Base-by-base conservation (phyloP, 2,888 invertebrate species). In the Troides oblongomaculatus region DNA sequence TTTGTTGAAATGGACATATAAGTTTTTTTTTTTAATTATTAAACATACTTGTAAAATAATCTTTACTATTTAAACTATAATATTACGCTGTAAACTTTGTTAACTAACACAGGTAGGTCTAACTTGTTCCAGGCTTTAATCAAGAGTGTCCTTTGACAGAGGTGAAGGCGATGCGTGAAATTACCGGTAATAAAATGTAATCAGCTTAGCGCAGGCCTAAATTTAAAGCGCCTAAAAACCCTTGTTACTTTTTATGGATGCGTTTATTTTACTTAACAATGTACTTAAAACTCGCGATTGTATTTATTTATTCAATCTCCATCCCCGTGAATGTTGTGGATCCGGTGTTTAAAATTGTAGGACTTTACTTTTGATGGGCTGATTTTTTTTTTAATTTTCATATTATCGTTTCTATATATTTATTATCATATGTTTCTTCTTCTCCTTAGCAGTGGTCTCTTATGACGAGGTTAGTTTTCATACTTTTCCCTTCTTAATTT, bases 211-310 rank as follows among this genome's bases (percentile, higher is more conserved):
- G 43, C 69, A 62, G 66, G 69, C 50, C 69, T 59, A 66, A 70
- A 70, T 66, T 62, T 70, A 58, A 70, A 66, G 59, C 69, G 30
- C 46, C 62, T 58, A 66, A 69, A 56, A 62, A 66, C 69, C 69
- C 69, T 63, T 70, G 69, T 70, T 70, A 70, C 66, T 69, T 69
- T 69, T 70, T 66, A 70, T 66, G 69, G 66, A 50, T 62, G 66
- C 65, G 50, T 59, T 70, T 66, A 70, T 66, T 66, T 60, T 61
- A 60, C 64, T 60, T 64, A 59, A 64, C 64, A 68, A 60, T 25
- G 64, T 68, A 64, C 59, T 68, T 68, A 59, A 30, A 50, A 36
- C 30, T 25, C 25, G 39, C 57, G 62, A 58, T 36, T 62, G 57
- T 43, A 68, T 68, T 68, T 57, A 68, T 68, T 58, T 62, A 57